Evolutionary conservation across 1,140 invertebrate genomes (phyloP), one percentile per base, ranked within the genome.

Genomic region (Drosophila eugracilis): DNA sequence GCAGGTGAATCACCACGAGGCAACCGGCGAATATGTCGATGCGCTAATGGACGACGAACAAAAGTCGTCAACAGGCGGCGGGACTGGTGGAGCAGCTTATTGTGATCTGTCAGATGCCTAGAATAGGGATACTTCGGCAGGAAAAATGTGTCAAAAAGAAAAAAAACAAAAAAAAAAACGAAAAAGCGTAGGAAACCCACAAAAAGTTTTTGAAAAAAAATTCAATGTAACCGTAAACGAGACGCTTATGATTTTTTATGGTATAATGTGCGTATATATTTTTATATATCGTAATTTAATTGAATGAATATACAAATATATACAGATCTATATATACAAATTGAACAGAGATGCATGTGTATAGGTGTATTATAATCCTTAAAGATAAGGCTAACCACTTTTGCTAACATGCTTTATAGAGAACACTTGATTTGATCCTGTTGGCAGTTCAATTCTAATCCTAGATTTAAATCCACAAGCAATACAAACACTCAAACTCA

Each of bases 101-200:
- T 85, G 88, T 83, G 89, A 90, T 90, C 66, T 90, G 49, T 89
- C 85, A 41, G 89, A 90, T 79, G 88, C 88, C 59, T 90, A 89
- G 70, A 65, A 48, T 26, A 39, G n/a, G 12, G 26, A 12, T 32
- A 15, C 21, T 22, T 19, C 36, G 44, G 12, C 30, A 32, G n/a
- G 30, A 48, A 28, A 63, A 85, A 71, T 72, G 80, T 85, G 74
- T 71, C 78, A 86, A 89, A 75, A 69, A 34, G 5, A 65, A 39
- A 59, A 58, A 39, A 36, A 32, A 6, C 14, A 37, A 30, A 72
- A 48, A 30, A 72, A 48, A 77, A 44, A 45, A 19, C 37, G 14
- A 39, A 48, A 55, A 59, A 55, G 22, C 36, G 30, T 42, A 37
- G 50, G 37, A 36, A 34, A 52, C 22, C n/a, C 17, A 12, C 32